phyloP scores from a whole-genome alignment of 2,888 invertebrate species.

The Agriopis aurantiaria region DNA sequence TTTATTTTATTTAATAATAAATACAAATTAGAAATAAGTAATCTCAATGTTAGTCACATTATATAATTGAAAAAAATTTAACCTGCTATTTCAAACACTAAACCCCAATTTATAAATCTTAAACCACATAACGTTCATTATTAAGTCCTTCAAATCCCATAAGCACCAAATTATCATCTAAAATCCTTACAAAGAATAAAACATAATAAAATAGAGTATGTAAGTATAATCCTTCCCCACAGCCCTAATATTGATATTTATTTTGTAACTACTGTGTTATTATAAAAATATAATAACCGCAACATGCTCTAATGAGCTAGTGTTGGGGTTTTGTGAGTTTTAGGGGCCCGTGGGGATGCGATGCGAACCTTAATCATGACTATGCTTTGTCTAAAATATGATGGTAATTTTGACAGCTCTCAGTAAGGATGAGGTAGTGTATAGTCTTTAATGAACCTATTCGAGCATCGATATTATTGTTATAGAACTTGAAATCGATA shows the following conservation, averaged over 20 bases:
- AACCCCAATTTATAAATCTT: slow-evolving; percentile 1
- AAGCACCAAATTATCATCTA: slow-evolving; percentile 44
- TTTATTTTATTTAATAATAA: too few relatives aligned
- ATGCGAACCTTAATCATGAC: background rate
- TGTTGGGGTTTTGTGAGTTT: slow-evolving; percentile 44
- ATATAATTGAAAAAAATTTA: background rate
- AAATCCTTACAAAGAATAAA: slow-evolving; percentile 48
- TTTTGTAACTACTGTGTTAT: slow-evolving; percentile 53
- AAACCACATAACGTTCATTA: slow-evolving; percentile 30
- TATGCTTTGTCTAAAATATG: too few relatives aligned
- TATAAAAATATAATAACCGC: slow-evolving; percentile 57
- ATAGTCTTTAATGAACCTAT: too few relatives aligned
- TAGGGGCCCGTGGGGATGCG: slow-evolving; percentile 34
- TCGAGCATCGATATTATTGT: too few relatives aligned
- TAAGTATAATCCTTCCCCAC: slow-evolving; percentile 43
- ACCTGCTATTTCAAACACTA: too few relatives aligned
- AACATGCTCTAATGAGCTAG: slow-evolving; percentile 52
- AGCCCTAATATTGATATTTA: slow-evolving; percentile 57
- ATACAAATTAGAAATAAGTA: too few relatives aligned
- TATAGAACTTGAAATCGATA: too few relatives aligned
- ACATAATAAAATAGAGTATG: slow-evolving; percentile 46
- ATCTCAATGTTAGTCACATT: too few relatives aligned
- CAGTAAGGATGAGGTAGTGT: too few relatives aligned
- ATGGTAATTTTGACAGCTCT: too few relatives aligned
- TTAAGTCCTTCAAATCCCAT: slow-evolving; percentile 40